phyloP scores from a whole-genome alignment of 35 echinoderm and acorn worm genomes.

The Stichopus chloronotus region DNA sequence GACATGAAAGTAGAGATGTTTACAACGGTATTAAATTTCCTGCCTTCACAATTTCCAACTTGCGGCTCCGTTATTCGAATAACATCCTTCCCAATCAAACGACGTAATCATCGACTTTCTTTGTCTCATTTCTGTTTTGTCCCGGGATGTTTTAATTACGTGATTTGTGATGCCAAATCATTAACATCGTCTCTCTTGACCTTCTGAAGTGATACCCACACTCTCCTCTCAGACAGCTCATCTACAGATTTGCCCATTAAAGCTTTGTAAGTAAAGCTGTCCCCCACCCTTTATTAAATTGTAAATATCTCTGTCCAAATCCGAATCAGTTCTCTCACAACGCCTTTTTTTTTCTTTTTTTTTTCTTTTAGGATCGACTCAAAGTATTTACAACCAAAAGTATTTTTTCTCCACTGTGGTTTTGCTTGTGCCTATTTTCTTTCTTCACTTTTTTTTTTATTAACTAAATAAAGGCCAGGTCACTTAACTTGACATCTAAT shows the following conservation, averaged over 20 bases:
- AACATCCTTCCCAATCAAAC: background rate
- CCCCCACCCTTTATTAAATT: constrained; percentile 35
- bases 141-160: constrained; percentile 9
- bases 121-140: background rate
- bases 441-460: constrained; percentile 31
- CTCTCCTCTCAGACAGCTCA: background rate
- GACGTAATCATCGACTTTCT: too few relatives aligned
- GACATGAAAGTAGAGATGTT: too few relatives aligned
- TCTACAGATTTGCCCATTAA: constrained; percentile 31
- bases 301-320: constrained; percentile 45
- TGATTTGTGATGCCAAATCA: background rate
- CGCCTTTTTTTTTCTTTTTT: too few relatives aligned
- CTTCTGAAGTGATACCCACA: background rate
- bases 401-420: background rate
- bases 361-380: background rate
- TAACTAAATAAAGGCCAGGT: constrained; percentile 61
- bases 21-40: background rate
- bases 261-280: constrained; percentile 33
- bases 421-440: background rate
- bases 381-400: constrained; percentile 35
- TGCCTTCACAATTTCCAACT: background rate
- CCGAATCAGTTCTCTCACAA: constrained; percentile 19
- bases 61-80: background rate
- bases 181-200: constrained; percentile 1
- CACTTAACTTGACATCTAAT: constrained; percentile 19